Evolutionary conservation across 1,140 invertebrate genomes (phyloP), one percentile per base, ranked within the genome.

Genomic region (Mylabris phalerata): DNA sequence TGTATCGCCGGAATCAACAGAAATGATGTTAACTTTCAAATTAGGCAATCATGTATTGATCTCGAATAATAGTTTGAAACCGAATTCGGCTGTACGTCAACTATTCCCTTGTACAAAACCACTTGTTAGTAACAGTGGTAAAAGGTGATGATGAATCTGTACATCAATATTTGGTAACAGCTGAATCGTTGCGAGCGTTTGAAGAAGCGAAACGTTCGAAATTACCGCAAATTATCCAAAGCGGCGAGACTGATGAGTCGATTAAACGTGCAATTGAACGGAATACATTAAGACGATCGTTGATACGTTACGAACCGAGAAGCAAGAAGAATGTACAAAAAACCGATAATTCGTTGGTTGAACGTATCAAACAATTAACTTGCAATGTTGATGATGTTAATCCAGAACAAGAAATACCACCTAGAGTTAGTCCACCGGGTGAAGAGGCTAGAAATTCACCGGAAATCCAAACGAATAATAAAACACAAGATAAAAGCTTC

Each of bases 291-390:
- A 71, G 86, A 3, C 75, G 87, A 19, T 87, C 84, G 9, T 69
- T 88, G 55, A 83, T 90, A 64, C 82, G 88, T 73, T 79, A 50
- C 67, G 78, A 59, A 73, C 75, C 63, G 73, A 76, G 60, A 70
- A 78, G 73, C 32, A 80, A 79, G 70, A 80, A 79, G 60, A 71
- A 66, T 11, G 68, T 73, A 48, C 74, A 75, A 58, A 82, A 80
- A 67, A 79, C 77, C 47, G 80, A 82, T 61, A 82, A 81, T 55
- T 89, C 88, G 0, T 70, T 92, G 10, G 86, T 89, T 25, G 90
- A 92, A 63, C 79, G 88, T 46, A 91, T 92, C 55, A 83, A 87
- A 43, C 84, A 89, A 63, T 73, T 92, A 11, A 92, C 89, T 1
- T 91, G 89, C 68, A 86, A 89, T 60, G 85, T 90, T 45, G 87